A percentile compares a stretch with the other conserved stretches of the same genome.
Evolutionary conservation across 2,888 invertebrate genomes (phyloP).

Genomic region (Morpho deidamia): DNA sequence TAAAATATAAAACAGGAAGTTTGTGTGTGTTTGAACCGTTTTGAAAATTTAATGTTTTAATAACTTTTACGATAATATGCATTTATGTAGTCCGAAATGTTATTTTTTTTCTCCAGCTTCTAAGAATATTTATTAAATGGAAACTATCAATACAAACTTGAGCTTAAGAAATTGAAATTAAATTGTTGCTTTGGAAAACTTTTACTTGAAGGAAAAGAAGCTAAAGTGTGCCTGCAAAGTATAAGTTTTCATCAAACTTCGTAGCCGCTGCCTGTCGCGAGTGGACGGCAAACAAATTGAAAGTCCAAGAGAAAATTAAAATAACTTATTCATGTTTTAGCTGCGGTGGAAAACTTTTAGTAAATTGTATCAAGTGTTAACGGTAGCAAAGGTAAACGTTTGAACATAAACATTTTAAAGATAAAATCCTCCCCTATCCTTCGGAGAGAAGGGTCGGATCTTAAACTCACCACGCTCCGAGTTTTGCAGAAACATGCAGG

Average conservation of each 20-base stretch:
- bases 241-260: constrained; percentile 61
- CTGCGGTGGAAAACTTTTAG: constrained; percentile 13
- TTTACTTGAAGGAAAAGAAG: constrained; percentile 17
- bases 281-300: constrained; percentile 59
- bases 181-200: constrained; percentile 12
- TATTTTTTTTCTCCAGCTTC: too few species aligned
- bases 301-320: constrained; percentile 15
- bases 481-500: too few species aligned
- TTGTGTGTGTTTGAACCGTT: too few species aligned
- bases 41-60: too few species aligned
- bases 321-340: constrained; percentile 21
- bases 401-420: too few species aligned
- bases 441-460: too few species aligned
- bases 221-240: constrained; percentile 29
- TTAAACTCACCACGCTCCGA: too few species aligned
- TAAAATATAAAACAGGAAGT: too few species aligned
- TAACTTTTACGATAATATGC: too few species aligned
- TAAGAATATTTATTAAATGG: too few species aligned
- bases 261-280: constrained; percentile 38
- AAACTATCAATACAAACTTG: not conserved
- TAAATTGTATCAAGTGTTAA: constrained; percentile 12
- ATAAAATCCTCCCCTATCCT: too few species aligned
- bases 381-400: not conserved
- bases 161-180: constrained; percentile 7
- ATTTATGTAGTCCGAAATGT: too few species aligned